Evolutionary conservation across 2,888 invertebrate species (phyloP).

Genomic region (Panzeria rudis): DNA sequence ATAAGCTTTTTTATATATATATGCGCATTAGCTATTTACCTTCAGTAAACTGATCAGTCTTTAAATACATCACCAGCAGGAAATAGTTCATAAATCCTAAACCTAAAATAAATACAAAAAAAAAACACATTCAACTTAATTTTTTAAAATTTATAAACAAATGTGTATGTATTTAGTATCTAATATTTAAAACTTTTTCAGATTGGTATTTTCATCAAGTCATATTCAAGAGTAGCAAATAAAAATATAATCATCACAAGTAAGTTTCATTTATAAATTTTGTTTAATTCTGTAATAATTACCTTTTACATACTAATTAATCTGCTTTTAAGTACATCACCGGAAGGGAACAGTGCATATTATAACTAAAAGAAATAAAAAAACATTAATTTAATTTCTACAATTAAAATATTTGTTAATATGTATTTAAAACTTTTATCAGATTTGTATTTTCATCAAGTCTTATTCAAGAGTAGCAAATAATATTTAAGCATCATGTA

Average conservation of each 20-base stretch:
- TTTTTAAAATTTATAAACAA: background rate
- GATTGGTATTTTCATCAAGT: slow-evolving; percentile 67
- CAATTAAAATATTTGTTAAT: background rate
- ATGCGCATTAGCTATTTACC: background rate
- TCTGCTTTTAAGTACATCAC: background rate
- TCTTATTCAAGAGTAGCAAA: slow-evolving; percentile 78
- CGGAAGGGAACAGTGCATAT: background rate
- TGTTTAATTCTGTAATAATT: background rate
- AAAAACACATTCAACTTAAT: slow-evolving; percentile 1
- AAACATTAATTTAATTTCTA: background rate
- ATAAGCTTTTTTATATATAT: background rate
- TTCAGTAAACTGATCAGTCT: background rate
- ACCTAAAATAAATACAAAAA: slow-evolving; percentile 3
- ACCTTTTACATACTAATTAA: background rate
- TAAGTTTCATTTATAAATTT: background rate
- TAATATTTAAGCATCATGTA: slow-evolving; percentile 74
- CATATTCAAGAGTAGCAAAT: slow-evolving; percentile 75
- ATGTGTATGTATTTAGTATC: background rate
- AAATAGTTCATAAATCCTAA: background rate
- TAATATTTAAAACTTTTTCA: background rate
- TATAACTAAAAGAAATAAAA: background rate
- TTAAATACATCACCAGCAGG: background rate
- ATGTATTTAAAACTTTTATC: slow-evolving; percentile 39
- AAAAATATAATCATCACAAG: slow-evolving; percentile 69
- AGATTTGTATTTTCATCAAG: slow-evolving; percentile 74